These are phyloP conservation scores for Archocentrus centrarchus DNA, from an alignment of 2,113 vertebrate species.

Conservation along the genomic window DNA sequence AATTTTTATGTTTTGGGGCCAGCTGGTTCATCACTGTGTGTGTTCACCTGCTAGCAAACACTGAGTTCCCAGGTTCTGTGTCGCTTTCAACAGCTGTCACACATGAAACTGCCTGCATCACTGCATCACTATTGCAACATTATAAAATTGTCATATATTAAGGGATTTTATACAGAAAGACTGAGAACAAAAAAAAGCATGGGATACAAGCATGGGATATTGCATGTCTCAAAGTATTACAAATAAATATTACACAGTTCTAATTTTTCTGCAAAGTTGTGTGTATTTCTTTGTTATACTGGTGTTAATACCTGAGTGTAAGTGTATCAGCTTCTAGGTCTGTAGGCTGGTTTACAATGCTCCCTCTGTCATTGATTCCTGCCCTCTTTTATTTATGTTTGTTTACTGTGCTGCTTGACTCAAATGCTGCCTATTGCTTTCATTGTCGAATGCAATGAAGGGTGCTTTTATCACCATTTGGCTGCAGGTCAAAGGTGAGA, in stretches of 20 bases:
- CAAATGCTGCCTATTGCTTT: conserved; percentile 79
- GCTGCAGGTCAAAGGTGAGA: conserved; percentile 79
- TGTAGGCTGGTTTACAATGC: conserved; percentile 58
- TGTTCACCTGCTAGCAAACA: background rate
- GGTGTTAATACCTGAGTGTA: conserved; percentile 30
- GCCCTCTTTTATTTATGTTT: conserved; percentile 80
- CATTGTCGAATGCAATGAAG: conserved; percentile 81
- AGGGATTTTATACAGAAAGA: background rate
- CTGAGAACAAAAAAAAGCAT: no score
- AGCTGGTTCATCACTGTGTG: background rate
- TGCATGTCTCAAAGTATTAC: background rate
- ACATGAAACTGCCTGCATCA: background rate
- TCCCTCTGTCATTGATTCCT: conserved; percentile 76
- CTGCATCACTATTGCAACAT: background rate
- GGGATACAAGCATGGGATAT: background rate
- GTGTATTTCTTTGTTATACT: conserved; percentile 22
- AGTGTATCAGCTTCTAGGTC: conserved; percentile 28
- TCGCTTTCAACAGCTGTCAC: background rate
- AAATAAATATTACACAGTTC: conserved; percentile 4
- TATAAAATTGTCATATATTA: background rate
- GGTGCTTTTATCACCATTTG: conserved; percentile 85
- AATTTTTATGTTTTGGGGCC: background rate
- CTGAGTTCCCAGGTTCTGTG: background rate
- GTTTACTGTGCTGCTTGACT: conserved; percentile 76
- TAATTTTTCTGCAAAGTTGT: conserved; percentile 18